A percentile compares a stretch with the other conserved stretches of the same genome.
These are phyloP conservation scores for Aspidoscelis tigris DNA, from an alignment of 2,113 vertebrate species.

Conservation along the genomic window DNA sequence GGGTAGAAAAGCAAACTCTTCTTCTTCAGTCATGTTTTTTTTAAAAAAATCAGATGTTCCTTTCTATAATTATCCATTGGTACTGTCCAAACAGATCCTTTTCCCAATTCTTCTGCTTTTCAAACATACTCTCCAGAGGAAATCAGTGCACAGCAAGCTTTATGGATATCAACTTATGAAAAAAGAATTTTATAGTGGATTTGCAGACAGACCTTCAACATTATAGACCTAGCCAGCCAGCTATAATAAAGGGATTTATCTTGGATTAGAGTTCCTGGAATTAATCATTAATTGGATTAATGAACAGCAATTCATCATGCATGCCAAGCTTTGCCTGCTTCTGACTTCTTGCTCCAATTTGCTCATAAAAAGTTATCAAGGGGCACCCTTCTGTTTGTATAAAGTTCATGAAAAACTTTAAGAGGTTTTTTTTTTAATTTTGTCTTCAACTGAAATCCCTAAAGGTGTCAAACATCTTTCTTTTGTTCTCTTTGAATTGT, in stretches of 20 bases:
- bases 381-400: conserved; percentile 43
- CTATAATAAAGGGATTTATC: conserved; percentile 70
- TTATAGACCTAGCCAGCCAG: conserved; percentile 50
- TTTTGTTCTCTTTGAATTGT: conserved; percentile 28
- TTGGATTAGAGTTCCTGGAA: conserved; percentile 69
- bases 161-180: conserved; percentile 18
- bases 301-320: conserved; percentile 70
- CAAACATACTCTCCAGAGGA: conserved; percentile 29
- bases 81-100: not conserved
- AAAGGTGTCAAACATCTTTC: conserved; percentile 50
- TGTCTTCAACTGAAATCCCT: conserved; percentile 61
- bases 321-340: conserved; percentile 58
- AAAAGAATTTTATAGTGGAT: conserved; percentile 49
- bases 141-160: conserved; percentile 28
- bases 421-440: conserved; percentile 48
- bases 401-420: conserved; percentile 59
- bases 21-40: not conserved
- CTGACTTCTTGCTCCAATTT: conserved; percentile 50
- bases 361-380: conserved; percentile 56
- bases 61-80: conserved; percentile 4
- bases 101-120: not conserved
- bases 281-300: conserved; percentile 81
- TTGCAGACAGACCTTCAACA: conserved; percentile 52
- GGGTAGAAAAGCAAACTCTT: no score
- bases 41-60: conserved; percentile 9